phyloP scores from a whole-genome alignment of 2,888 invertebrate genomes.

The Nineta flava region DNA sequence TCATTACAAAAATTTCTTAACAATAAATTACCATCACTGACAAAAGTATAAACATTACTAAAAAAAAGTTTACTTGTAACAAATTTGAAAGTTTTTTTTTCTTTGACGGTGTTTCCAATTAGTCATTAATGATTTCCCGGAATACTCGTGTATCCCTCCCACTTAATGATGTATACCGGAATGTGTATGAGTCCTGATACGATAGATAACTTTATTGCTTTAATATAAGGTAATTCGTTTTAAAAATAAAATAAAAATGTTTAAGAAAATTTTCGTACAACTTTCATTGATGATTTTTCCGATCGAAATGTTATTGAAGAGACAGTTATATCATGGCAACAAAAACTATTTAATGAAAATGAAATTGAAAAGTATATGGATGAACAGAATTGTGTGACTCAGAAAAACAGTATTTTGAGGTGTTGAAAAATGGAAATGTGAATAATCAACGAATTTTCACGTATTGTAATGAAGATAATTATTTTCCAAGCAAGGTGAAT shows the following conservation, averaged over 20 bases:
- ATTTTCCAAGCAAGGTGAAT: slow-evolving; percentile 15
- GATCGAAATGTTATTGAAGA: slow-evolving; percentile 13
- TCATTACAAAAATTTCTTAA: too few relatives aligned
- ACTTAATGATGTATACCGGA: slow-evolving; percentile 19
- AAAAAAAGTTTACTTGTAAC: too few relatives aligned
- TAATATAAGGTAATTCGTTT: slow-evolving; percentile 38
- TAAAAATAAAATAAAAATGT: too few relatives aligned
- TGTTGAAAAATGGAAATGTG: slow-evolving; percentile 23
- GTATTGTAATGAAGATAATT: slow-evolving; percentile 41
- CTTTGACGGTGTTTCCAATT: too few relatives aligned
- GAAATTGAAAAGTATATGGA: slow-evolving; percentile 45
- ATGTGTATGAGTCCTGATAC: slow-evolving; percentile 34
- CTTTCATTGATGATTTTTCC: slow-evolving; percentile 15
- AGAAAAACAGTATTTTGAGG: slow-evolving; percentile 39
- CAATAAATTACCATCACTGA: too few relatives aligned
- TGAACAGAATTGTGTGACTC: slow-evolving; percentile 41
- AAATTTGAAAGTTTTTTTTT: too few relatives aligned
- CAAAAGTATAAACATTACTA: too few relatives aligned
- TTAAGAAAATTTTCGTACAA: too few relatives aligned
- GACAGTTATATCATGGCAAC: slow-evolving; percentile 48
- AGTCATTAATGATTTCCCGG: too few relatives aligned
- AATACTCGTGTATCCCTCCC: too few relatives aligned
- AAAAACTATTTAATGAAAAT: slow-evolving; percentile 46
- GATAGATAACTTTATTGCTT: slow-evolving; percentile 32
- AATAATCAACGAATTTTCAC: slow-evolving; percentile 34